Percentiles rank a stretch among this genome's conserved stretches.
phyloP scores from a whole-genome alignment of 2,888 invertebrate species.

The Habrosyne pyritoides region DNA sequence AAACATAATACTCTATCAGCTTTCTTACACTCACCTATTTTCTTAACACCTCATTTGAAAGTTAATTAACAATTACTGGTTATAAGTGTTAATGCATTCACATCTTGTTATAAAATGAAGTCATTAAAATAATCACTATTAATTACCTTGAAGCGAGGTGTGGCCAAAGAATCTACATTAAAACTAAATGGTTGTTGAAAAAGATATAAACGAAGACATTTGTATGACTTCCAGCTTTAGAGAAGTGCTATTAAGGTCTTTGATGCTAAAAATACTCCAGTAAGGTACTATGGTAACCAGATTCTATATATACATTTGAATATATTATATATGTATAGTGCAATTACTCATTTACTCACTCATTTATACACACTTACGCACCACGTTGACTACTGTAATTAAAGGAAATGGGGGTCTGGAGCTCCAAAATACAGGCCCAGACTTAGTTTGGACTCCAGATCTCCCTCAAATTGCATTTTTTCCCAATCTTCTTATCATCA shows the following conservation, averaged over 20 bases:
- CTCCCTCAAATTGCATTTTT: too few species aligned
- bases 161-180: background rate
- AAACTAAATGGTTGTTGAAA: background rate
- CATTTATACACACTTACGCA: too few species aligned
- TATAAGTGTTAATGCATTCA: background rate
- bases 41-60: background rate
- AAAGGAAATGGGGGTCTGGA: too few species aligned
- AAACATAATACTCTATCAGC: background rate
- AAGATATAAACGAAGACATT: background rate
- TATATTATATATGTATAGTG: too few species aligned
- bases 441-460: too few species aligned
- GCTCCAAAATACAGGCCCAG: too few species aligned
- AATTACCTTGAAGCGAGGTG: background rate
- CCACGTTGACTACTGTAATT: too few species aligned
- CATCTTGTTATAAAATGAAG: background rate
- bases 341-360: too few species aligned
- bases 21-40: background rate
- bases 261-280: too few species aligned
- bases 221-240: constrained; percentile 13
- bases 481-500: too few species aligned
- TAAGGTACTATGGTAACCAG: too few species aligned
- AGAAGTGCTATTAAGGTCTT: constrained; percentile 16
- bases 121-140: background rate
- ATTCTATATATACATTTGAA: too few species aligned
- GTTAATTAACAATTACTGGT: background rate